Percentiles rank a stretch among this genome's conserved stretches.
Evolutionary conservation across 2,797 vertebrate species (phyloP).

Genomic region (Darevskia mixta): DNA sequence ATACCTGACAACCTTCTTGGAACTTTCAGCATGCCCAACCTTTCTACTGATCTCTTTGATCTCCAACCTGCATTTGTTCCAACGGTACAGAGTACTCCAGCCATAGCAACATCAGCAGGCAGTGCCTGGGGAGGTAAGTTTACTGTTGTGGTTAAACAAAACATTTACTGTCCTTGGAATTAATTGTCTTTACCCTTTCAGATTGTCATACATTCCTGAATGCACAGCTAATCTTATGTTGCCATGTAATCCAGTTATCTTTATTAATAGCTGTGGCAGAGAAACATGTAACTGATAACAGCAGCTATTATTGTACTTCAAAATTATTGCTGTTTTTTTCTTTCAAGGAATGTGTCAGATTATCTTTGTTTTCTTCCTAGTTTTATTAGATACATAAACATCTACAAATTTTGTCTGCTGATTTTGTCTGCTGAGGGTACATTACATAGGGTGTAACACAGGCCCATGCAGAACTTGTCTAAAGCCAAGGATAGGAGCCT

Average conservation of each 20-base stretch:
- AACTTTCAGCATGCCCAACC: slow-evolving; percentile 83
- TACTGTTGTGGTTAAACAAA: background rate
- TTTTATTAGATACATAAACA: background rate
- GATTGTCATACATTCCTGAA: slow-evolving; percentile 17
- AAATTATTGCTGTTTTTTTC: background rate
- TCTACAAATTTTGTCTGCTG: background rate
- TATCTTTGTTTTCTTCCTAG: background rate
- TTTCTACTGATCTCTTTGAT: slow-evolving; percentile 93
- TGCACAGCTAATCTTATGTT: slow-evolving; percentile 6
- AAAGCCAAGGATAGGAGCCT: too few species aligned
- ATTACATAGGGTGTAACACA: background rate
- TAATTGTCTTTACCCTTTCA: background rate
- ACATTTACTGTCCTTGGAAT: background rate
- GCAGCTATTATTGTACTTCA: background rate
- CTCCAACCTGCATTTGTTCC: slow-evolving; percentile 90
- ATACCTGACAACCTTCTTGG: slow-evolving; percentile 28
- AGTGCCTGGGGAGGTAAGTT: slow-evolving; percentile 90
- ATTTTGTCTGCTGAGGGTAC: too few species aligned
- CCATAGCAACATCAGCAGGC: slow-evolving; percentile 85
- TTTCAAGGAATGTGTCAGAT: background rate
- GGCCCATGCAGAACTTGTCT: too few species aligned
- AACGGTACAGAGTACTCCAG: slow-evolving; percentile 87
- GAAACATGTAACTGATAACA: background rate
- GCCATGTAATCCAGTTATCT: background rate
- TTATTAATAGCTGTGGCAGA: background rate